Percentiles rank a stretch among this genome's conserved stretches.
These are phyloP conservation scores for Galeruca laticollis DNA, from an alignment of 2,888 invertebrate genomes.

Conservation along the genomic window DNA sequence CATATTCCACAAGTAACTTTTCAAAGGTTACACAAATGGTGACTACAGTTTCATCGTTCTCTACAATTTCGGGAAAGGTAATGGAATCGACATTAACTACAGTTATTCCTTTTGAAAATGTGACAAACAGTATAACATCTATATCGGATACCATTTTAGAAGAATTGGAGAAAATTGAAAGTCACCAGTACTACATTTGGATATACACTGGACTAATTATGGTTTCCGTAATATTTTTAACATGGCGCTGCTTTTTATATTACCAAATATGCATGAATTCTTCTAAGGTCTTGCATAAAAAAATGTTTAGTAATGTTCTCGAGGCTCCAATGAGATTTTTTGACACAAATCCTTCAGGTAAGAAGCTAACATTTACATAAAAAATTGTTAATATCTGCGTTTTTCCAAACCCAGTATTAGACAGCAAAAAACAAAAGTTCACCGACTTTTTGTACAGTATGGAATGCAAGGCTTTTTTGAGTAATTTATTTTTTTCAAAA, in stretches of 20 bases:
- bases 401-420: too few species aligned
- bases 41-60: not conserved
- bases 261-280: slow-evolving; percentile 81
- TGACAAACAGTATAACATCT: not conserved
- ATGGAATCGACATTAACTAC: not conserved
- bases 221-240: slow-evolving; percentile 72
- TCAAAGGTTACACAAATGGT: not conserved
- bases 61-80: not conserved
- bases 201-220: slow-evolving; percentile 73
- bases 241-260: slow-evolving; percentile 76
- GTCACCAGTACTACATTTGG: slow-evolving; percentile 63
- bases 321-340: slow-evolving; percentile 86
- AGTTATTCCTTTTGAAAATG: not conserved
- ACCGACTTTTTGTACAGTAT: too few species aligned
- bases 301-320: slow-evolving; percentile 82
- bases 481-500: too few species aligned
- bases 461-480: too few species aligned
- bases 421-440: not conserved
- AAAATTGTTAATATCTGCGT: too few species aligned
- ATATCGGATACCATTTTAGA: not conserved
- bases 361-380: slow-evolving; percentile 52
- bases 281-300: slow-evolving; percentile 80
- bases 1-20: not conserved
- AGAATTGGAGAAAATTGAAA: not conserved
- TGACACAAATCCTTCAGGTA: slow-evolving; percentile 84